Conservation (phyloP, 2,113 vertebrate genomes). For the Perca fluviatilis region DNA sequence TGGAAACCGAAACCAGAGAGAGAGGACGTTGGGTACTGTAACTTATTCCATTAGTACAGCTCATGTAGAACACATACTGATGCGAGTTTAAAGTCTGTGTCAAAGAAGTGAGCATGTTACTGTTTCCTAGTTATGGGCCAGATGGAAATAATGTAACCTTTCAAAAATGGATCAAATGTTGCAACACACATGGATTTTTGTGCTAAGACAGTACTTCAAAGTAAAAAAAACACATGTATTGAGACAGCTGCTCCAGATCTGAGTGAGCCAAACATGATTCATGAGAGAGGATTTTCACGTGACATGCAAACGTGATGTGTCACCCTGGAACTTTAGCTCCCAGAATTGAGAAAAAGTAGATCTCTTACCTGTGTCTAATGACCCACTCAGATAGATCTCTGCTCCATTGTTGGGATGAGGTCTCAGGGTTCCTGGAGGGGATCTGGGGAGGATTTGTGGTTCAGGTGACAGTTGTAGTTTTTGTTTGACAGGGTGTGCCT, state of each 20-base stretch:
- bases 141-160: too few relatives aligned
- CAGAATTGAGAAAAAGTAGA: constrained; percentile 2
- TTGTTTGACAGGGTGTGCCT: constrained; percentile 68
- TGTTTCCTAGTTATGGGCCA: not conserved
- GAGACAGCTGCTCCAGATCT: not conserved
- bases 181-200: too few relatives aligned
- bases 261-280: not conserved
- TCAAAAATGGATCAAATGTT: too few relatives aligned
- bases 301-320: not conserved
- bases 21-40: not conserved
- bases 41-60: not conserved
- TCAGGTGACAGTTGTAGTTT: constrained; percentile 55
- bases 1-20: constrained; percentile 20
- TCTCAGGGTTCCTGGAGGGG: constrained; percentile 44
- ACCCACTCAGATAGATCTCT: constrained; percentile 28
- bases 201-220: too few relatives aligned
- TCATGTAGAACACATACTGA: not conserved
- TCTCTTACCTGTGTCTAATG: not conserved
- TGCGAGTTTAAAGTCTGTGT: not conserved
- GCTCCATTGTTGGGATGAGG: constrained; percentile 33
- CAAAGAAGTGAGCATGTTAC: too few relatives aligned
- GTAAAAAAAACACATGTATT: not conserved
- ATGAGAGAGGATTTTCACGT: not conserved
- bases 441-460: constrained; percentile 33
- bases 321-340: not conserved